Percentiles rank a stretch among this genome's conserved stretches.
Evolutionary conservation across 2,113 vertebrate genomes (phyloP).

Genomic region (Pterophyllum scalare): DNA sequence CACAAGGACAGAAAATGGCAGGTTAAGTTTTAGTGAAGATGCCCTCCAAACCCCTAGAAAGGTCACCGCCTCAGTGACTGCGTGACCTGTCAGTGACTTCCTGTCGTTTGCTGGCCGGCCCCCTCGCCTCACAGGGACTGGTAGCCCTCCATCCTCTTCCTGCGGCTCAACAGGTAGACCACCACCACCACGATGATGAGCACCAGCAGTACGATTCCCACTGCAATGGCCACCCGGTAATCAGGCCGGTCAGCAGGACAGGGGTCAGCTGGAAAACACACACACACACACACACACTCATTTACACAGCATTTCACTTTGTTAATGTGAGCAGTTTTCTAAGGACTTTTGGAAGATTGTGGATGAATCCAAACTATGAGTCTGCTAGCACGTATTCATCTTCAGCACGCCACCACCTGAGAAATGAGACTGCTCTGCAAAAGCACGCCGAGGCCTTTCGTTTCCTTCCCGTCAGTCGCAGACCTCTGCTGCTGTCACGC

Average conservation of each 20-base stretch:
- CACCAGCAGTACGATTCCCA: conserved; percentile 81
- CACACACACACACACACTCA: not conserved
- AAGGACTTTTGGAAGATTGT: not conserved
- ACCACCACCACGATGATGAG: conserved; percentile 84
- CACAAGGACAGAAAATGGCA: not conserved
- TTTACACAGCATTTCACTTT: not conserved
- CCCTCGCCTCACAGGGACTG: conserved; percentile 81
- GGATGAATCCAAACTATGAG: not conserved
- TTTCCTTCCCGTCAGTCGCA: no score
- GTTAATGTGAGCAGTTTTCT: not conserved
- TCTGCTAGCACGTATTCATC: no score
- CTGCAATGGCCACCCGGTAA: conserved; percentile 80
- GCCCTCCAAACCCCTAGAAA: conserved; percentile 8
- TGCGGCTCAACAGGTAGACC: conserved; percentile 79
- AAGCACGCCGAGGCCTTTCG: not conserved
- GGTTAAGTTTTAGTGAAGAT: not conserved
- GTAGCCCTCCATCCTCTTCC: conserved; percentile 76
- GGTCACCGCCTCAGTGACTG: conserved; percentile 1
- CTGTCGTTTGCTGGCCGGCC: not conserved
- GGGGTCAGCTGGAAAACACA: conserved; percentile 69
- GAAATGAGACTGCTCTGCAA: not conserved
- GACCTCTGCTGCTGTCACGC: not conserved
- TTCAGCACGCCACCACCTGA: no score
- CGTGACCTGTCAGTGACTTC: not conserved
- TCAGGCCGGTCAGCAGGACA: conserved; percentile 66